Evolutionary conservation across 2,797 vertebrate species (phyloP).

Genomic region (Parambassis ranga): DNA sequence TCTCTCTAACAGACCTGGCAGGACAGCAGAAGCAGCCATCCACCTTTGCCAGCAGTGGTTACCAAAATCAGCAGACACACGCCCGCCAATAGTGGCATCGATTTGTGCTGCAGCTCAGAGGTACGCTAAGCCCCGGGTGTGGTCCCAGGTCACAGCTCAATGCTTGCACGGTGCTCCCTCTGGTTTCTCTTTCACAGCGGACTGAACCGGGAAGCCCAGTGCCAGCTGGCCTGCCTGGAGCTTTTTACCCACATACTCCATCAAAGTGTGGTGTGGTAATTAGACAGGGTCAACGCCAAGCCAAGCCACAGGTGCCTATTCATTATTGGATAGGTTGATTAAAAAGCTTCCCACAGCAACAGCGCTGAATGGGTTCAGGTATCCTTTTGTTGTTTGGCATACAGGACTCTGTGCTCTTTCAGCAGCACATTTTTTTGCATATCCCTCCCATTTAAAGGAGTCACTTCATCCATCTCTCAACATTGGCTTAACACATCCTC

Average conservation of each 20-base stretch:
- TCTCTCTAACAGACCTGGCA: background rate
- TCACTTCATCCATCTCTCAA: constrained; percentile 33
- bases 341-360: constrained; percentile 25
- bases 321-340: constrained; percentile 47
- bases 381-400: background rate
- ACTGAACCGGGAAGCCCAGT: constrained; percentile 23
- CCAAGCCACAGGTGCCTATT: constrained; percentile 52
- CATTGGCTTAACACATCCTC: constrained; percentile 20
- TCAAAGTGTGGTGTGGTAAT: constrained; percentile 61
- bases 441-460: constrained; percentile 27
- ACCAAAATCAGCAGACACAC: constrained; percentile 31
- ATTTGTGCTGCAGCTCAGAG: constrained; percentile 40
- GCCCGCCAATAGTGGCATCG: constrained; percentile 37
- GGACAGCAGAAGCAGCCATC: constrained; percentile 5
- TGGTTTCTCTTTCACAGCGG: constrained; percentile 46
- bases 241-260: constrained; percentile 55
- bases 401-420: constrained; percentile 3
- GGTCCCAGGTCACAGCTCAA: constrained; percentile 55
- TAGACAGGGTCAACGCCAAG: constrained; percentile 63
- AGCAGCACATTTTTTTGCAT: constrained; percentile 11
- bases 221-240: constrained; percentile 60
- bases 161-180: constrained; percentile 22
- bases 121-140: constrained; percentile 20
- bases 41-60: background rate
- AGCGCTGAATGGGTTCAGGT: constrained; percentile 2